Evolutionary conservation across 2,797 vertebrate genomes (phyloP), one percentile per base, ranked within the genome.

Genomic region (Glossophaga mutica): DNA sequence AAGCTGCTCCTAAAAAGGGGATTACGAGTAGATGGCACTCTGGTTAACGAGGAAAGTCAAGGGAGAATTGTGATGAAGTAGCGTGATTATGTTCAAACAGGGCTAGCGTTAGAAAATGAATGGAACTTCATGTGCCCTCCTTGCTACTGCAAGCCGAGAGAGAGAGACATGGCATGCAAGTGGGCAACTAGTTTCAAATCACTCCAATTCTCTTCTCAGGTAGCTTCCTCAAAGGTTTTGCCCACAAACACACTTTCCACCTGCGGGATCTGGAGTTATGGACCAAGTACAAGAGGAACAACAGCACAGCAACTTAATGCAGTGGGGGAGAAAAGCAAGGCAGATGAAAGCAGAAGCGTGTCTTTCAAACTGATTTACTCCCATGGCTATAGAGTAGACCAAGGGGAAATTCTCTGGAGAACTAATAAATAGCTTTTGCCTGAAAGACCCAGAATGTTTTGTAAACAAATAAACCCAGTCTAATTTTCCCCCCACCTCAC

Each of bases 381-480:
- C 48, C 37, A n/a, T 5, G 2, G 59, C 1, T 76, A 32, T n/a
- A 65, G 26, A 79, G 62, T 48, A 81, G 76, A 83, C 12, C 42
- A 39, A 77, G 42, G 34, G 83, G 67, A 57, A 92, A 90, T 34
- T 67, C 55, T 88, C 59, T 83, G 34, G 48, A 87, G 73, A 39
- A 79, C 70, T 55, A 91, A 85, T 93, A 95, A 95, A 76, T 81
- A 68, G 42, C 39, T 91, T 82, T 86, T 46, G 24, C 70, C 74
- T 73, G 52, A 89, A 76, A 52, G 84, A 78, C 42, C 48, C 29
- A 67, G 44, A 83, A 93, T 70, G 26, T 89, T 94, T 84, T 81
- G 19, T 85, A 87, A 96, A 94, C 78, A 88, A 87, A 93, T 42
- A 94, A 96, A 82, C 24, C 3, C 46, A 65, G 37, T 74, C 9